These are phyloP conservation scores for Andrena camellia DNA, from an alignment of 2,888 invertebrate genomes.

Conservation along the genomic window DNA sequence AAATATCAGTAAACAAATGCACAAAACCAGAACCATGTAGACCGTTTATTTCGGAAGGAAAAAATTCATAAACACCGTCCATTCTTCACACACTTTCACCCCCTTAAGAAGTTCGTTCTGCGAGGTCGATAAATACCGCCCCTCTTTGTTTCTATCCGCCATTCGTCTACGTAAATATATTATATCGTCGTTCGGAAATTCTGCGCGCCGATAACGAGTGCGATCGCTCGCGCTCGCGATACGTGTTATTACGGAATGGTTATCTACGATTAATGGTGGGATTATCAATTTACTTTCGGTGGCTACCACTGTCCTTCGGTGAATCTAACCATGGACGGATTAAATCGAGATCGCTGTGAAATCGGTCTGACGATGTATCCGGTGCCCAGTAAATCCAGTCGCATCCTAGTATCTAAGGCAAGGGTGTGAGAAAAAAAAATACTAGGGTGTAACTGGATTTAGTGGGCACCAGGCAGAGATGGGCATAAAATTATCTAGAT, in stretches of 20 bases:
- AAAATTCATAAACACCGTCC: too few relatives aligned
- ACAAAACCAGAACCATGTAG: too few relatives aligned
- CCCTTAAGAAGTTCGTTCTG: too few relatives aligned
- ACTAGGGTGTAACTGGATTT: background rate
- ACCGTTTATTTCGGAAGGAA: too few relatives aligned
- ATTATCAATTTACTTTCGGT: slow-evolving; percentile 2
- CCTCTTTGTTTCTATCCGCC: too few relatives aligned
- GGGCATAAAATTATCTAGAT: too few relatives aligned
- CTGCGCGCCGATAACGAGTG: background rate
- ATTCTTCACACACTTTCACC: too few relatives aligned
- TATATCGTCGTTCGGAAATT: background rate
- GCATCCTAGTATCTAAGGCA: too few relatives aligned
- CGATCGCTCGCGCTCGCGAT: background rate
- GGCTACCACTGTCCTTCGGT: slow-evolving; percentile 3
- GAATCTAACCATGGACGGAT: slow-evolving; percentile 13
- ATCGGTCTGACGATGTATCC: background rate
- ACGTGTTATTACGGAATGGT: background rate
- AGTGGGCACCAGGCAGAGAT: background rate
- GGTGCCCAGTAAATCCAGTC: slow-evolving; percentile 2
- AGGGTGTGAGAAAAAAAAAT: too few relatives aligned
- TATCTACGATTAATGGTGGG: slow-evolving; percentile 9
- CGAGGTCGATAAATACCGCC: too few relatives aligned
- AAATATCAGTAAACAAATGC: too few relatives aligned
- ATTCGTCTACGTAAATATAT: background rate
- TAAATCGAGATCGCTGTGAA: slow-evolving; percentile 9